These are phyloP conservation scores for Seira sanloemensis DNA, from an alignment of 2,888 invertebrate species.

Conservation along the genomic window DNA sequence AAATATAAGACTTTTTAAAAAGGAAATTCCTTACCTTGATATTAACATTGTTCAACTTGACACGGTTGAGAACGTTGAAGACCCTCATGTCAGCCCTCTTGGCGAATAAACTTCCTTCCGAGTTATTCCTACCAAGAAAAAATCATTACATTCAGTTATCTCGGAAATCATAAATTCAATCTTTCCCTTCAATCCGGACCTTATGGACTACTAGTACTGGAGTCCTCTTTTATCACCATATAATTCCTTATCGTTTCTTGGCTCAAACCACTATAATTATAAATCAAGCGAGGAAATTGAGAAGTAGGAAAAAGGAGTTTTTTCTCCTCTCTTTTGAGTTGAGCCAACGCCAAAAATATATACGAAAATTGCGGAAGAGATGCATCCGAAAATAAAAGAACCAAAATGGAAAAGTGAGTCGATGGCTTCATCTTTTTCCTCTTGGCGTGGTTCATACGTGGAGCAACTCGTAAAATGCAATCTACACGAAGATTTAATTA, in stretches of 20 bases:
- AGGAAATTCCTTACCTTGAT: constrained; percentile 88
- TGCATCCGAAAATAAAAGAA: background rate
- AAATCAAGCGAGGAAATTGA: constrained; percentile 20
- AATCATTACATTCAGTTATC: background rate
- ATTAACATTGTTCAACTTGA: constrained; percentile 98
- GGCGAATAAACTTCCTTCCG: constrained; percentile 91
- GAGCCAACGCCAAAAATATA: background rate
- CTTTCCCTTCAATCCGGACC: background rate
- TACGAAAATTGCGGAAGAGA: background rate
- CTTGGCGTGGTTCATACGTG: background rate
- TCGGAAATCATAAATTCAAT: background rate
- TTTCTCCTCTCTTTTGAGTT: too few species aligned
- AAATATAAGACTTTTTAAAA: background rate
- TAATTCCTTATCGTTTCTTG: too few species aligned
- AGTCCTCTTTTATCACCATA: background rate
- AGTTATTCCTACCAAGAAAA: constrained; percentile 82
- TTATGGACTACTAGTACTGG: background rate
- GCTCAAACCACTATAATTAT: background rate
- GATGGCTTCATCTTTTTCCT: background rate
- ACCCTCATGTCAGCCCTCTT: constrained; percentile 95
- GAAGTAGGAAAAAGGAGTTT: background rate
- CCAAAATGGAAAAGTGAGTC: background rate
- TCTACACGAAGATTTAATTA: background rate
- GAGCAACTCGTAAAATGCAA: background rate
- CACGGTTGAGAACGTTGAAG: constrained; percentile 93